phyloP scores from a whole-genome alignment of 1,140 invertebrate species.

The Tetramorium alpestre region DNA sequence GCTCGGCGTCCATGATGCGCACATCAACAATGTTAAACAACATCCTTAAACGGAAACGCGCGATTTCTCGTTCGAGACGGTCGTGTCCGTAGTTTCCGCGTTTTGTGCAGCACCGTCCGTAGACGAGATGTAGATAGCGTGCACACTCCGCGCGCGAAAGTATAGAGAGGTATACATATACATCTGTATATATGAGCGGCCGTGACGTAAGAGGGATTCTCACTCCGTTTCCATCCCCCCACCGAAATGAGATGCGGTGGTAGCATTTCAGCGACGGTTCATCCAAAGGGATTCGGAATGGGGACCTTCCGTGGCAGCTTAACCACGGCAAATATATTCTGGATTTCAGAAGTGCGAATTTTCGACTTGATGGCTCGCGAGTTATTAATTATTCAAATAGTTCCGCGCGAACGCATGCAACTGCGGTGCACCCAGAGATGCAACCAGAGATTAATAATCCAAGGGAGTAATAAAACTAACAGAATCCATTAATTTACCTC shows the following conservation, averaged over 20 bases:
- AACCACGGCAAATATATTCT: constrained; percentile 25
- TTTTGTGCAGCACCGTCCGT: constrained; percentile 29
- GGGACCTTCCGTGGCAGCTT: background rate
- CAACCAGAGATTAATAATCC: constrained; percentile 1
- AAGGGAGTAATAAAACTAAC: background rate
- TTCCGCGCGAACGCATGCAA: background rate
- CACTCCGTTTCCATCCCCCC: constrained; percentile 6
- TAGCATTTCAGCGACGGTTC: constrained; percentile 50
- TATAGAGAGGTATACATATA: background rate
- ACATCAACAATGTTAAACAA: background rate
- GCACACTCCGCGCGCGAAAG: background rate
- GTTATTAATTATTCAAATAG: constrained; percentile 40
- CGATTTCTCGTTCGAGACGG: constrained; percentile 8
- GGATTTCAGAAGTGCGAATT: constrained; percentile 50
- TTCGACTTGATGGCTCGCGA: constrained; percentile 16
- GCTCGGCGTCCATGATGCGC: background rate
- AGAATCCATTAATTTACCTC: background rate
- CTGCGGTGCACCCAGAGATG: background rate
- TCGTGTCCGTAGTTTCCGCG: constrained; percentile 16
- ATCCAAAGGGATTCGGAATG: constrained; percentile 34
- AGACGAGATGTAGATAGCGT: constrained; percentile 31
- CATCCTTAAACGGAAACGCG: constrained; percentile 5
- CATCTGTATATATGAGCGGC: constrained; percentile 39
- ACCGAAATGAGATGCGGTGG: constrained; percentile 53
- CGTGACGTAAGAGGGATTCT: constrained; percentile 65